A percentile compares a stretch with the other conserved stretches of the same genome.
Conservation (phyloP, 2,888 invertebrate species). For the Cheilosia vernalis region DNA sequence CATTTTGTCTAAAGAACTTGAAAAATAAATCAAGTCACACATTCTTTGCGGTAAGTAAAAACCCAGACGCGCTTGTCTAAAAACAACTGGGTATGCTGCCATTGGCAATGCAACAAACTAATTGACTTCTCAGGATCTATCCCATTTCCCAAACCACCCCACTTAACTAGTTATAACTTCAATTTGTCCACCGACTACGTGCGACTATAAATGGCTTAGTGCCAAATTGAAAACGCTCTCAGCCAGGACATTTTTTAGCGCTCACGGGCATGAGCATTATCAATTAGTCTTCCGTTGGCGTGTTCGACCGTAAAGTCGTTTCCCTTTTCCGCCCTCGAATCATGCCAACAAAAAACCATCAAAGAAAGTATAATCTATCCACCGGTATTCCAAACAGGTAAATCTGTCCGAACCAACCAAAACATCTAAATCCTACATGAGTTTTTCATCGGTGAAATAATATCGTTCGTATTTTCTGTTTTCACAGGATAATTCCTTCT, state of each 20-base stretch:
- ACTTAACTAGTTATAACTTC: conserved; percentile 22
- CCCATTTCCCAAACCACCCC: neutral
- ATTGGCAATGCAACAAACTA: conserved; percentile 9
- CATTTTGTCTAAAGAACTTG: too few relatives aligned
- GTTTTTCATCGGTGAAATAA: conserved; percentile 31
- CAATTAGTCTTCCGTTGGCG: conserved; percentile 51
- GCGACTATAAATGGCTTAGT: conserved; percentile 40
- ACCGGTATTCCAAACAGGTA: conserved; percentile 55
- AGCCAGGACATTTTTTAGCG: neutral
- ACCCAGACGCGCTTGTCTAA: neutral
- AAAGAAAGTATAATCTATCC: conserved; percentile 19
- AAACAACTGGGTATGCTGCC: neutral
- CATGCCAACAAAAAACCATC: conserved; percentile 23
- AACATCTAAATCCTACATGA: conserved; percentile 32
- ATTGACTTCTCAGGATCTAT: conserved; percentile 30
- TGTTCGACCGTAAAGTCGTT: conserved; percentile 25
- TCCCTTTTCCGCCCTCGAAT: neutral
- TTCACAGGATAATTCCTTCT: conserved; percentile 30
- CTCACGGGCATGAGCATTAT: conserved; percentile 29
- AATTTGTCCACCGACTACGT: conserved; percentile 40
- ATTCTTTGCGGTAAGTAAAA: neutral
- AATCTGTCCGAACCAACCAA: conserved; percentile 51
- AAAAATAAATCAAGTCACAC: too few relatives aligned
- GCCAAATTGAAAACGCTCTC: conserved; percentile 54
- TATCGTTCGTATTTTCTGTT: neutral